A percentile compares a stretch with the other conserved stretches of the same genome.
Evolutionary conservation across 2,888 invertebrate genomes (phyloP).

Genomic region (Synergus laeviventris): DNA sequence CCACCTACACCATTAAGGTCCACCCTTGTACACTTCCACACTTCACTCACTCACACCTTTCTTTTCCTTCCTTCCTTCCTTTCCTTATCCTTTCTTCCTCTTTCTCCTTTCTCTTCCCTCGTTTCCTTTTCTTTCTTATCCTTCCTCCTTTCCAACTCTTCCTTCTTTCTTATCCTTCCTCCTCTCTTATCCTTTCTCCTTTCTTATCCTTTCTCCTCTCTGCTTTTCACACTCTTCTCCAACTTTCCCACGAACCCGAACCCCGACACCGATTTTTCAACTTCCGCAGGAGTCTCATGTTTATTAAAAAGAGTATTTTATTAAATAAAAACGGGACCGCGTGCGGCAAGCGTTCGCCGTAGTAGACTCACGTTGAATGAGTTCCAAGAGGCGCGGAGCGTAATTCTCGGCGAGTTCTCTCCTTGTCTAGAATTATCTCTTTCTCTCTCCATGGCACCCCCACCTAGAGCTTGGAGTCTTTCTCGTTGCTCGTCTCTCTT

Average conservation of each 20-base stretch:
- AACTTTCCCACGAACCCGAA: conserved; percentile 15
- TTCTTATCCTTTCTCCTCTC: no score
- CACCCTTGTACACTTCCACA: conserved; percentile 51
- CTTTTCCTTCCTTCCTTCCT: conserved; percentile 35
- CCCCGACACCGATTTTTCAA: conserved; percentile 7
- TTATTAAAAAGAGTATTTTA: background rate
- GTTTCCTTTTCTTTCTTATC: background rate
- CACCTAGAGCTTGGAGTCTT: conserved; percentile 25
- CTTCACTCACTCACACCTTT: conserved; percentile 37
- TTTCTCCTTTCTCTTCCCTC: background rate
- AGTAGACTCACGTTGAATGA: conserved; percentile 60
- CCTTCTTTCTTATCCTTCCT: no score
- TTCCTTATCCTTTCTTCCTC: background rate
- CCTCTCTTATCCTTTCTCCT: no score
- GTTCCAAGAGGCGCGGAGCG: conserved; percentile 58
- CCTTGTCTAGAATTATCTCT: conserved; percentile 40
- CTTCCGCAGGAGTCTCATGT: background rate
- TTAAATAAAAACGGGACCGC: conserved; percentile 1
- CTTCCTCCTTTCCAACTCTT: background rate
- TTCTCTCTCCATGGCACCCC: conserved; percentile 45
- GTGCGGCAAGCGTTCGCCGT: conserved; percentile 50
- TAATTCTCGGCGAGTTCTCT: conserved; percentile 52
- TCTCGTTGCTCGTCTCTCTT: conserved; percentile 26
- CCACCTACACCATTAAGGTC: conserved; percentile 49
- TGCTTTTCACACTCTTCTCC: background rate